Evolutionary conservation across 2,113 vertebrate genomes (phyloP).

Genomic region (Pithys albifrons): DNA sequence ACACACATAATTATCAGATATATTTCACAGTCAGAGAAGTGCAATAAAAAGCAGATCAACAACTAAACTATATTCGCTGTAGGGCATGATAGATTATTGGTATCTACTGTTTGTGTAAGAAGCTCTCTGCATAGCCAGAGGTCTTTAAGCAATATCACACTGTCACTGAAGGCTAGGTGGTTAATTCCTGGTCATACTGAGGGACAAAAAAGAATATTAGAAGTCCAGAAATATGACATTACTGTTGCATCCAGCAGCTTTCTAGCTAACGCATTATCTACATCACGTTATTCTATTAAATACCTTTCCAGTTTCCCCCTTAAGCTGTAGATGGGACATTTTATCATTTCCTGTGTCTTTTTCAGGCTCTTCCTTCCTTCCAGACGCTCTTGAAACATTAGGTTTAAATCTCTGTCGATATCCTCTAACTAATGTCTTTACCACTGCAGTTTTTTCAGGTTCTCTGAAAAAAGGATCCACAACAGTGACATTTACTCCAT

Average conservation of each 20-base stretch:
- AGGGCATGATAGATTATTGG: neutral
- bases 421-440: neutral
- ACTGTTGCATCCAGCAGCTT: neutral
- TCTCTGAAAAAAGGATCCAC: slow-evolving; percentile 28
- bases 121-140: neutral
- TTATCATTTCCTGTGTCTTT: neutral
- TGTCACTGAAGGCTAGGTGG: neutral
- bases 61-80: neutral
- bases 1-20: neutral
- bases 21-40: neutral
- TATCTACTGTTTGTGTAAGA: neutral
- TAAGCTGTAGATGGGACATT: neutral
- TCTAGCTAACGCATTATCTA: neutral
- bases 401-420: slow-evolving; percentile 47
- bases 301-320: slow-evolving; percentile 23
- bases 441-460: neutral
- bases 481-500: neutral
- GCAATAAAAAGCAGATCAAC: neutral
- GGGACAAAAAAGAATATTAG: neutral
- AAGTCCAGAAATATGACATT: neutral
- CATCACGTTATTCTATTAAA: neutral
- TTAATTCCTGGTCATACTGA: neutral
- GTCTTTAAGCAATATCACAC: neutral
- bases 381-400: slow-evolving; percentile 6
- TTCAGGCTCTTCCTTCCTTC: slow-evolving; percentile 26